Evolutionary conservation across 2,797 vertebrate species (phyloP), one percentile per base, ranked within the genome.

Genomic region (Mustela erminea): DNA sequence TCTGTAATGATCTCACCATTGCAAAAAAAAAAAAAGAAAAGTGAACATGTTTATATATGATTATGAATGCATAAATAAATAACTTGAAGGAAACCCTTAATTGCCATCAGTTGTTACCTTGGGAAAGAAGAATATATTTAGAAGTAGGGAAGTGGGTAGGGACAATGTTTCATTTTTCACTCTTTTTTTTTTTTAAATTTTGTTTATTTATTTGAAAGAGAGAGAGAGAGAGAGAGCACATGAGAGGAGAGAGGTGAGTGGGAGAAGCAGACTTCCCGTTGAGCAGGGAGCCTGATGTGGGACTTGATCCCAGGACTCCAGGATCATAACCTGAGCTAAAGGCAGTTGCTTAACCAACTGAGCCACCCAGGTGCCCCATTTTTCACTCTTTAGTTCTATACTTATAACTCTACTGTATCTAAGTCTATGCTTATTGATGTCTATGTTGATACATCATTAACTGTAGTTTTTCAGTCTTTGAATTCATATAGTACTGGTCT

Each of bases 91-190:
- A 62, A 96, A 85, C 7, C 7, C 27, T 87, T 56, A 21, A 41
- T 82, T 54, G 12, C 58, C 23, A 78, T n/a, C 21, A 43, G 9
- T n/a, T 7, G 25, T 35, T 85, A 18, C 38, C 13, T 43, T 85
- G 64, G 56, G 41, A 87, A 91, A 89, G 87, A 93, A 52, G 25
- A 74, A 13, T 80, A 18, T 92, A 7, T 86, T 93, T 84, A 25
- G 70, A 41, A 17, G 12, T 35, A 3, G 35, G 5, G 56, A 1
- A 10, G 5, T 14, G 10, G 5, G 7, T 52, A 56, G 7, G 54
- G 29, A 18, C 21, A 72, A 10, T 41, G 38, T 82, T 75, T 35
- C 1, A 9, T 66, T 72, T 87, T 46, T 29, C 8, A 84, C 52
- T 52, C 49, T 46, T 46, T 46, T 46, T 46, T 43, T 52, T 17